Base-by-base conservation (phyloP, 2,888 invertebrate genomes). In the Aleiodes alternator region DNA sequence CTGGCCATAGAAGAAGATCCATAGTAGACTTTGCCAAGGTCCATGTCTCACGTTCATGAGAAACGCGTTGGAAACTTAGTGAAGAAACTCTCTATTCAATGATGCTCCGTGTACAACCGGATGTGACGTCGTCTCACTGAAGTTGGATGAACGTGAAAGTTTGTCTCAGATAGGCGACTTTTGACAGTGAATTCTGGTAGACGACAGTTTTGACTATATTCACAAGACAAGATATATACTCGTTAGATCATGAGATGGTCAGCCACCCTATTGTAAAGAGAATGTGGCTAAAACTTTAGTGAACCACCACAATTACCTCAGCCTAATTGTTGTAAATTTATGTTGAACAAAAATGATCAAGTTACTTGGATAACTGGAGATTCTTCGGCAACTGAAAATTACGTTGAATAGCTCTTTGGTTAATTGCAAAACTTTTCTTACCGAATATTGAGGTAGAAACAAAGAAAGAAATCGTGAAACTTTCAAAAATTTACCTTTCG, bases 11-110 rank as follows among this genome's bases (percentile, higher is more conserved):
- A 51, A 50, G 57, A 69, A 31, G 48, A 9, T 43, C 57, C 48
- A 43, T 23, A 8, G 23, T 11, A 43, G 69, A 74, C 59, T 69
- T 38, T 53, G 69, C 69, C 69, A 74, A 43, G 14, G 74, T 74
- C 31, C 53, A 61, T 48, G 64, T 64, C 64, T 48, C 48, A 23
- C 64, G 23, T 61, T 38, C 59, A 51, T 69, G 69, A 74, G 69
- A 48, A 69, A 74, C 61, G 50, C 61, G 50, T 57, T 57, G 43
- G 61, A 69, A 74, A 74, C 68, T 69, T 74, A 53, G 69, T 43
- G 43, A 43, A 14, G 53, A 53, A 74, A 74, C 69, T 73, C 69
- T 73, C 73, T 69, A 69, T 74, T 74, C 69, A 69, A 74, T 59
- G 43, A 50, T 34, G 53, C 38, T 48, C 48, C 48, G 48, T 66